A percentile compares a stretch with the other conserved stretches of the same genome.
These are phyloP conservation scores for Portunus trituberculatus DNA, from an alignment of 1,140 invertebrate genomes.

Conservation along the genomic window DNA sequence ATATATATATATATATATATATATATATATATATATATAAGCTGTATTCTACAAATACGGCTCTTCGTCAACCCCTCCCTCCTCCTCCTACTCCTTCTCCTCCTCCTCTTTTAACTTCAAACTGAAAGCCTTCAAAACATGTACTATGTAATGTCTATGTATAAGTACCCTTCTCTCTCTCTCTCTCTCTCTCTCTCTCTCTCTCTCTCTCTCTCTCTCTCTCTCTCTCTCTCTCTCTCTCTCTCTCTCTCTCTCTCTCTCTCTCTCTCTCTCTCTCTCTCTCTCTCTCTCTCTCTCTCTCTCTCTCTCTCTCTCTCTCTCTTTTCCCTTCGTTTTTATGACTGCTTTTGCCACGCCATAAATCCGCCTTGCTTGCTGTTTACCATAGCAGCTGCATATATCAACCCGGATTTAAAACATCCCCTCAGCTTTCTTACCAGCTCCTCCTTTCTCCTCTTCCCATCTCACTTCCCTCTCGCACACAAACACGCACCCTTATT, in stretches of 20 bases:
- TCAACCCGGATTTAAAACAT: constrained; percentile 34
- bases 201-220: not conserved
- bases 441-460: not conserved
- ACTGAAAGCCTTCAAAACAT: not conserved
- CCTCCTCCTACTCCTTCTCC: not conserved
- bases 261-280: not conserved
- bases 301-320: not conserved
- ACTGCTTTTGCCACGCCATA: constrained; percentile 36
- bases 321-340: not conserved
- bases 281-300: not conserved
- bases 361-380: constrained; percentile 46
- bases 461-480: not conserved
- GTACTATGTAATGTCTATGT: not conserved
- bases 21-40: not conserved
- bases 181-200: not conserved
- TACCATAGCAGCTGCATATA: constrained; percentile 35
- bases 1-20: no score
- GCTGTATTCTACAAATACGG: not conserved
- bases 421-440: not conserved
- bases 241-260: constrained; percentile 16
- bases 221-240: not conserved
- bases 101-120: not conserved
- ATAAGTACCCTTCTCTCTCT: not conserved
- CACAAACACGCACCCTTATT: constrained; percentile 7
- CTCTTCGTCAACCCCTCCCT: not conserved